Base-by-base conservation (phyloP, 2,888 invertebrate genomes). In the Lingula anatina region DNA sequence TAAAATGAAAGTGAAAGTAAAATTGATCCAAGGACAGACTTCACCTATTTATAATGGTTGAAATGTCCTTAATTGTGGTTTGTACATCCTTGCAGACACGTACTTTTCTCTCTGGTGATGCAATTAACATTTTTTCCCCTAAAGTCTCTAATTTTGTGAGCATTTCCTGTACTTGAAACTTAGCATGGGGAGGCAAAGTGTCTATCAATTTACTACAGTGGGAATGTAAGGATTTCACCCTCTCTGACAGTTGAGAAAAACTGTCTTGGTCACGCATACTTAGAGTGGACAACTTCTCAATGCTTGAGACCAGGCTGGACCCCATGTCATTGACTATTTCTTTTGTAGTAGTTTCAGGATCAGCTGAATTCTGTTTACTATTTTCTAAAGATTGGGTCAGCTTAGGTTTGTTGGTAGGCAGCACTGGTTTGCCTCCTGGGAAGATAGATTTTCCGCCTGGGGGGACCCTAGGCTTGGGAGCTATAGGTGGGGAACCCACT, bases 181-280 rank as follows among this genome's bases (percentile, higher is more conserved):
- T 88, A 44, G 88, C 86, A 71, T 91, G 90, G 20, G 90, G 89
- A 12, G 90, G 87, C 66, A 89, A 86, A 57, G 82, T 83, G 62
- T 93, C 93, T 18, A 89, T 88, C 67, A 89, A 90, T 61, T 86
- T 85, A 65, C 86, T 84, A 78, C 92, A 93, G 59, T 87, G 85
- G 21, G 85, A 85, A 68, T 90, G 88, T 65, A 94, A 82, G 59
- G 87, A 82, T 61, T 89, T 87, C 70, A 81, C 84, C 73, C 88
- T 87, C 67, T 89, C 89, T 15, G 88, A 87, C 25, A 89, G 78
- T 63, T 88, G 86, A 51, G 89, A 80, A 84, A 89, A 88, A 57
- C 85, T 85, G n/a, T 86, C 69, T 50, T 73, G 71, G 35, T 70
- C 64, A 56, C 72, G 73, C 52, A 62, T 67, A 28, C 69, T 66